A percentile compares a stretch with the other conserved stretches of the same genome.
Evolutionary conservation across 2,113 vertebrate genomes (phyloP).

Genomic region (Sciurus niger): DNA sequence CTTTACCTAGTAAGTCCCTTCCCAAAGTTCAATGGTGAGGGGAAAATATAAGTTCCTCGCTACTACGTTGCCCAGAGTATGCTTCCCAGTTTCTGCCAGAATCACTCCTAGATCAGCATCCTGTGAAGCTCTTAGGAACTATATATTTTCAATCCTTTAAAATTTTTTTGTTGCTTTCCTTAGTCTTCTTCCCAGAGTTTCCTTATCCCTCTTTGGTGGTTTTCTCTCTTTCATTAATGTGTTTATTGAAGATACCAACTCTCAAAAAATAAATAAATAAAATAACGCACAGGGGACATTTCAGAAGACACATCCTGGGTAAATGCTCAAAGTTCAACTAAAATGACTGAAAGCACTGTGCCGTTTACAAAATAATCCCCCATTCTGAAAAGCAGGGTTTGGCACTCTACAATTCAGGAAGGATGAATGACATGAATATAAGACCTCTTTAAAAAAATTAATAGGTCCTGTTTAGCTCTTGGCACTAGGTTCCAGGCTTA

Average conservation of each 20-base stretch:
- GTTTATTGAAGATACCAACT: slow-evolving; percentile 26
- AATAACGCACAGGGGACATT: not conserved
- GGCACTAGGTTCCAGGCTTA: not conserved
- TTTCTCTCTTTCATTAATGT: not conserved
- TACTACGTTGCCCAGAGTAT: not conserved
- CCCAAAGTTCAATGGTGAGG: not conserved
- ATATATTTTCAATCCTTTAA: not conserved
- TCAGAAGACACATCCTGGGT: slow-evolving; percentile 8
- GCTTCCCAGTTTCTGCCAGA: slow-evolving; percentile 26
- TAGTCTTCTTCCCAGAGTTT: slow-evolving; percentile 12
- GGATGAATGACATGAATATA: not conserved
- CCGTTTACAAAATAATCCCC: slow-evolving; percentile 23
- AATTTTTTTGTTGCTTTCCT: not conserved
- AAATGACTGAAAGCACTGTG: slow-evolving; percentile 1
- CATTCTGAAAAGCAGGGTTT: not conserved
- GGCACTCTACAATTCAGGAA: not conserved
- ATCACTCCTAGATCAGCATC: not conserved
- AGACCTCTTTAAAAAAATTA: not conserved
- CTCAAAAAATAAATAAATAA: slow-evolving; percentile 28
- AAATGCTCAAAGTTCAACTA: not conserved
- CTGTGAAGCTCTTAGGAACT: not conserved
- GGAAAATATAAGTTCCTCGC: not conserved
- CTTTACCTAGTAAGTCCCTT: slow-evolving; percentile 35
- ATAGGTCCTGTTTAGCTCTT: not conserved
- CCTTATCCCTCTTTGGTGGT: not conserved